Base-by-base conservation (phyloP, 1,140 invertebrate species). In the Lysiphlebus fabarum region DNA sequence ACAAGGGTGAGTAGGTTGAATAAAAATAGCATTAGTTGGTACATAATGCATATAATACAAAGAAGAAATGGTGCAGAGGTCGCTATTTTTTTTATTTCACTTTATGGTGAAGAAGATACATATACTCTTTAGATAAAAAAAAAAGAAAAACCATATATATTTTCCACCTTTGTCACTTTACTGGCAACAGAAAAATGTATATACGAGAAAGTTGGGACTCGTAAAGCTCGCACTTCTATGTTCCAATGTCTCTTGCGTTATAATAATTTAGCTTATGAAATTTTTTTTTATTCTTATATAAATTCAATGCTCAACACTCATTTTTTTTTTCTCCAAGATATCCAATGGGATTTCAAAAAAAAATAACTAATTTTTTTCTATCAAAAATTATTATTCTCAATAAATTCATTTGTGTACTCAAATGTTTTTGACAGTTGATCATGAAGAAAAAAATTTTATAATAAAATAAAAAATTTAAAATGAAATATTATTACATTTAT, bases 21-120 rank as follows among this genome's bases (percentile, higher is more conserved):
- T 76, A 76, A 76, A 75, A 76, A 76, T 68, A 74, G 70, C 73
- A 75, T 76, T 76, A 76, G 72, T 75, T 68, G 63, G 68, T 76
- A 66, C 73, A 76, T 76, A 75, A 76, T 76, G 74, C 69, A 76
- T 75, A 69, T 69, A 26, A 26, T 51, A 51, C 49, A 11, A n/a
- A n/a, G 49, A 6, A 37, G 14, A 42, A 38, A 49, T 54, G 49
- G 43, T 40, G 58, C 54, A 42, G 53, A 33, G 56, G 11, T 26
- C 38, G 37, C 56, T 37, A n/a, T 37, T 34, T 53, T 50, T 49
- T 58, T 58, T 38, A 40, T 49, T 38, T 47, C 53, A 41, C 60
- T 45, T 38, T 34, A 53, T 12, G 44, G 49, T 47, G n/a, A 50
- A 57, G 50, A 60, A 17, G 43, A n/a, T 56, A 34, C 54, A 43